Evolutionary conservation across 2,888 invertebrate genomes (phyloP), one percentile per base, ranked within the genome.

Genomic region (Lasioglossum vierecki): DNA sequence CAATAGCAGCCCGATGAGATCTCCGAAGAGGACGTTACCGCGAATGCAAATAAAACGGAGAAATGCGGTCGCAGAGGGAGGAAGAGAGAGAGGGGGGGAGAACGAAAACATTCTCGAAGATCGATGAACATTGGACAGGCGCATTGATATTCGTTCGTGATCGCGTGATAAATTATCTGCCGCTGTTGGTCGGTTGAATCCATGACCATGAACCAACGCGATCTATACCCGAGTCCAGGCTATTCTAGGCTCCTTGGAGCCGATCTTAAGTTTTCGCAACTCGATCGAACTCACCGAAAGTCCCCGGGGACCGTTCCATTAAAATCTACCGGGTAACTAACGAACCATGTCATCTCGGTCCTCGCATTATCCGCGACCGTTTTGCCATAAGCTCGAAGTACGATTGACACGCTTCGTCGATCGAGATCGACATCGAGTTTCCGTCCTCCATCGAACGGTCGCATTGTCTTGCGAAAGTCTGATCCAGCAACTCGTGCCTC

Each of bases 81-180:
- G 68, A 26, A 44, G 41, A 9, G 18, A 5, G 35, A 35, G 15
- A 68, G 46, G 6, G 49, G 30, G 68, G 30, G 68, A 35, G 22
- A 39, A n/a, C 57, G 49, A n/a, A 18, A 35, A 35, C 8, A 30
- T 44, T 15, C 9, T 22, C 6, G 26, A n/a, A n/a, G 78, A 46
- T 53, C 41, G 39, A 44, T 80, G 22, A 11, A 41, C 77, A 63
- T 39, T 11, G 22, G 18, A 22, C 35, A 39, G 68, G 41, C 72
- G 68, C 82, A 80, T 82, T 68, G 81, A 76, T 76, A 76, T 76
- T 76, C 76, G 26, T 35, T 22, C 71, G 13, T 13, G 70, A 22
- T 60, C 63, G 77, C 74, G 84, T 83, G 46, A 84, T 84, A 84
- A 83, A 83, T 76, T 72, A 76, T 78, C 84, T 35, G 70, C 30